These are phyloP conservation scores for Oithona nana DNA, from an alignment of 2,888 invertebrate genomes.

Conservation along the genomic window DNA sequence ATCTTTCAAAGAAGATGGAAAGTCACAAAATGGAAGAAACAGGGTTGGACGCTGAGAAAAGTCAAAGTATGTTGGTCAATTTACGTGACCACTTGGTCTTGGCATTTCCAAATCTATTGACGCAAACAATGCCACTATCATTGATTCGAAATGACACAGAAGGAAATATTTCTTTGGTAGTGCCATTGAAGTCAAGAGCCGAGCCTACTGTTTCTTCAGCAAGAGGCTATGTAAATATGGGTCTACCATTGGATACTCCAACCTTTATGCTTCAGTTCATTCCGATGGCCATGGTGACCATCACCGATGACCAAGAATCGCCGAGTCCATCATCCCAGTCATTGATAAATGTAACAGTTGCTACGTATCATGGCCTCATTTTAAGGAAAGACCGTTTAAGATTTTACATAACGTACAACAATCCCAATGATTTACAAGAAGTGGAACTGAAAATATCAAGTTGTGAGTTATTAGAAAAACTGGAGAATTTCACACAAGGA, in stretches of 20 bases:
- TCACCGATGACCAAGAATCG: not conserved
- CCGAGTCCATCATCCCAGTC: not conserved
- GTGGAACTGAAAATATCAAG: not conserved
- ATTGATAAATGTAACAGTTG: not conserved
- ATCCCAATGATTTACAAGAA: not conserved
- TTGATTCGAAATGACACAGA: not conserved
- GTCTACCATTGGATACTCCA: not conserved
- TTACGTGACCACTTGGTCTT: not conserved
- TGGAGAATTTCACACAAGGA: not conserved
- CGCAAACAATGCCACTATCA: not conserved
- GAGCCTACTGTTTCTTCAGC: not conserved
- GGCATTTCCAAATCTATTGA: not conserved
- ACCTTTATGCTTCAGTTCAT: not conserved
- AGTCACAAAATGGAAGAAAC: not conserved
- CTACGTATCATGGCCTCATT: not conserved
- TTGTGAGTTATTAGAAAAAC: not conserved
- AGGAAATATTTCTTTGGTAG: not conserved
- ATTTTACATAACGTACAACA: not conserved
- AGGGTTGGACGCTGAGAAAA: not conserved
- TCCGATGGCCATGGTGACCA: not conserved
- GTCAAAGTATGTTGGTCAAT: not conserved
- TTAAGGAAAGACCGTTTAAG: not conserved
- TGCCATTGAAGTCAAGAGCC: not conserved
- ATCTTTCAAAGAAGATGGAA: too few relatives aligned
- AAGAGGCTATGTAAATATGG: not conserved